These are phyloP conservation scores for Pseudomyrmex pallidus DNA, from an alignment of 1,140 invertebrate species.

Conservation along the genomic window DNA sequence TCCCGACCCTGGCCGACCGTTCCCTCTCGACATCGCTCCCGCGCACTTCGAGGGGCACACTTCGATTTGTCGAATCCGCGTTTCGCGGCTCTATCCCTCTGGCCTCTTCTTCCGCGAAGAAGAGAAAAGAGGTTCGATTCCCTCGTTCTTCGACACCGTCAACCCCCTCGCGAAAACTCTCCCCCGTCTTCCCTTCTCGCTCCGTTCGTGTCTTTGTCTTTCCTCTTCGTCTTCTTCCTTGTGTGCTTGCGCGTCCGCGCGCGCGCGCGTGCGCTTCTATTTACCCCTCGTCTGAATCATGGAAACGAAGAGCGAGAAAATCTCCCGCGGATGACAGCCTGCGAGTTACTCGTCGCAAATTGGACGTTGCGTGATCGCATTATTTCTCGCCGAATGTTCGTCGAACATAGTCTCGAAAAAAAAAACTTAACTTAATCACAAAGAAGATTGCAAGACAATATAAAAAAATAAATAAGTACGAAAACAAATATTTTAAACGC, in stretches of 20 bases:
- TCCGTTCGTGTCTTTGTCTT: conserved; percentile 24
- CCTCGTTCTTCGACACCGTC: conserved; percentile 41
- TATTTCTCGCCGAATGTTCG: conserved; percentile 50
- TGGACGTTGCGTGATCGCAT: conserved; percentile 64
- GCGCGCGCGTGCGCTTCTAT: conserved; percentile 67
- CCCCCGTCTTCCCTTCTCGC: conserved; percentile 7
- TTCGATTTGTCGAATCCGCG: conserved; percentile 83
- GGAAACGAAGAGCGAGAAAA: conserved; percentile 67
- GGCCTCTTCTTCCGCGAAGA: conserved; percentile 54
- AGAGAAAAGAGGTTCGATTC: conserved; percentile 63
- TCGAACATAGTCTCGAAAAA: conserved; percentile 50
- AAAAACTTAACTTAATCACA: conserved; percentile 43
- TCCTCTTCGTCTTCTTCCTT: conserved; percentile 26
- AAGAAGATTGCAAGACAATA: too few relatives aligned
- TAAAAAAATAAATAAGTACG: too few relatives aligned
- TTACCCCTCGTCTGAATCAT: conserved; percentile 77
- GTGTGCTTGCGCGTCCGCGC: conserved; percentile 25
- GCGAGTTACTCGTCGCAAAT: conserved; percentile 61
- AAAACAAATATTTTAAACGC: background rate
- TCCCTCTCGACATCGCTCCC: conserved; percentile 54
- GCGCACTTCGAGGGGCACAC: conserved; percentile 68
- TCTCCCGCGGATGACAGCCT: conserved; percentile 52
- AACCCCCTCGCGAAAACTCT: conserved; percentile 55
- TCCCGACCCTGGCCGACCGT: conserved; percentile 22
- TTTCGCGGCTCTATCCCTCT: conserved; percentile 74